Base-by-base conservation (phyloP, 1,140 invertebrate genomes). In the Nautilus pompilius region DNA sequence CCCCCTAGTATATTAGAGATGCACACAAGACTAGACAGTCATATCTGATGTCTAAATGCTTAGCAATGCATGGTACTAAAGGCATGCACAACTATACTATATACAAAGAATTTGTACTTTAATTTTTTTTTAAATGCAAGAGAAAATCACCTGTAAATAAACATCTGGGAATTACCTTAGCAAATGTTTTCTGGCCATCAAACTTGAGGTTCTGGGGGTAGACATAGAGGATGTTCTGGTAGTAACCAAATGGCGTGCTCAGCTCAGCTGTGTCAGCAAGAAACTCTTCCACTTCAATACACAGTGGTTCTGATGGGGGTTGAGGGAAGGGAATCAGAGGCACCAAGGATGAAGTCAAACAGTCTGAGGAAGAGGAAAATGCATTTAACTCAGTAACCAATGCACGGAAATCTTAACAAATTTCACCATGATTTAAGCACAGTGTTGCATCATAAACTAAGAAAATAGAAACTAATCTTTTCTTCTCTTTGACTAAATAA, bases 121-220 rank as follows among this genome's bases (percentile, higher is more conserved):
- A n/a, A 13, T 10, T n/a, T 41, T 10, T 10, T 41, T 41, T 41
- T 10, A 13, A 13, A 10, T 41, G n/a, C 10, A 41, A 41, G 36
- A 41, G 10, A 13, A 41, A 41, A 41, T 41, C 10, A 41, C 36
- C 10, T 41, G 10, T 41, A 41, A n/a, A n/a, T n/a, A n/a, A n/a
- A n/a, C n/a, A n/a, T n/a, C n/a, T n/a, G 6, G 4, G 24, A 29
- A 63, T 60, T 66, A 83, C 84, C 75, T 85, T 86, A 4, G 84
- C 89, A 72, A 95, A 92, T 69, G 88, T 86, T 78, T 95, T 96
- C 81, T 96, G 93, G n/a, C 90, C 90, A 79, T 96, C 94, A 78
- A 94, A 96, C 75, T 90, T 91, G 8, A 98, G 83, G 58, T 83
- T 86, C 61, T 91, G 83, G 0, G 95, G 95, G 82, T 95, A 95